Evolutionary conservation across 2,797 vertebrate genomes (phyloP).

Genomic region (Karalla daura): DNA sequence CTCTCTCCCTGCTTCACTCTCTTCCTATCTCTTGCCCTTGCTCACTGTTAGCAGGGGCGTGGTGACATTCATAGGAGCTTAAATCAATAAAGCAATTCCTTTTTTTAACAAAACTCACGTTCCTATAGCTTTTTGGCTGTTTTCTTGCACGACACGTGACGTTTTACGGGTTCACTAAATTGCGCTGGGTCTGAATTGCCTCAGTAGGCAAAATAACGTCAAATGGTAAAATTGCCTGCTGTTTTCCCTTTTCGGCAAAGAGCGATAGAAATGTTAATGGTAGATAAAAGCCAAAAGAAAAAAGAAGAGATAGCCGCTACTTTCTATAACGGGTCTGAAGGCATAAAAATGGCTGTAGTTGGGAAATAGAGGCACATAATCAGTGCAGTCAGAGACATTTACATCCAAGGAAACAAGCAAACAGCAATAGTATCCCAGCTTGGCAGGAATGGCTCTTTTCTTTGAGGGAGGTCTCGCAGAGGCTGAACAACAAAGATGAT

Average conservation of each 20-base stretch:
- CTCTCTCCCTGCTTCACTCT: slow-evolving; percentile 6
- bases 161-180: slow-evolving; percentile 12
- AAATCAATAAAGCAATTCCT: slow-evolving; percentile 64
- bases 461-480: background rate
- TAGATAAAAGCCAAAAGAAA: slow-evolving; percentile 1
- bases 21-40: slow-evolving; percentile 15
- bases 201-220: background rate
- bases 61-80: slow-evolving; percentile 44
- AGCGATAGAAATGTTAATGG: background rate
- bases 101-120: slow-evolving; percentile 37
- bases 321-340: background rate
- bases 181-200: slow-evolving; percentile 7
- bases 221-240: background rate
- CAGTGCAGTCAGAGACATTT: background rate
- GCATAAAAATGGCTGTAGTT: background rate
- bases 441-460: background rate
- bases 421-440: background rate
- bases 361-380: background rate
- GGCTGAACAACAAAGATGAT: background rate
- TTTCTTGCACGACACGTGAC: background rate
- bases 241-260: background rate
- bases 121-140: slow-evolving; percentile 2
- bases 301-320: background rate
- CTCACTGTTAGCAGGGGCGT: slow-evolving; percentile 35
- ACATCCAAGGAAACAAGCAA: background rate